A percentile compares a stretch with the other conserved stretches of the same genome.
phyloP scores from a whole-genome alignment of 1,140 invertebrate species.

The Drosophila funebris region DNA sequence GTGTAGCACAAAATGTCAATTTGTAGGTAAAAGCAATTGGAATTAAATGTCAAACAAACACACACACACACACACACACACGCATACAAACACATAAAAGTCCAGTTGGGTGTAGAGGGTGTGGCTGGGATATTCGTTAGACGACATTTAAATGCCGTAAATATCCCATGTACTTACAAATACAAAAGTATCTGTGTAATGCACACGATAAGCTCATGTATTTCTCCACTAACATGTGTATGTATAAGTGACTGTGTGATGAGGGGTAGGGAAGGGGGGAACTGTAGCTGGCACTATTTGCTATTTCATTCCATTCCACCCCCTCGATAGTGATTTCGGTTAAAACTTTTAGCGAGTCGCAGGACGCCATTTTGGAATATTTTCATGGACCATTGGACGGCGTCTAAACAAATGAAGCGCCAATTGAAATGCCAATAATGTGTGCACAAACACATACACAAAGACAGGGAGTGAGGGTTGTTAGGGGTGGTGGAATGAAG shows the following conservation, averaged over 20 bases:
- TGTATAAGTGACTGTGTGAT: not conserved
- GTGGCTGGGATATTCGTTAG: conserved; percentile 23
- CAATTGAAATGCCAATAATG: conserved; percentile 23
- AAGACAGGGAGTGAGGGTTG: conserved; percentile 1
- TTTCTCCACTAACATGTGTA: conserved; percentile 68
- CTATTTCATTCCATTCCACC: conserved; percentile 2
- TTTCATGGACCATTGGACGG: conserved; percentile 76
- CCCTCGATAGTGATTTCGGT: conserved; percentile 31
- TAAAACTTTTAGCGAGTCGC: conserved; percentile 48
- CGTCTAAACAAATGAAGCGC: conserved; percentile 71
- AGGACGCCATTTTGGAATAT: conserved; percentile 68
- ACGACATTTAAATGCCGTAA: conserved; percentile 68
- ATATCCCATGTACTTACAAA: conserved; percentile 60
- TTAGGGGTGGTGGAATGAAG: no score
- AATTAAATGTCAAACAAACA: conserved; percentile 73
- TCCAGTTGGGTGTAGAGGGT: not conserved
- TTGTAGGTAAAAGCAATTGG: conserved; percentile 78
- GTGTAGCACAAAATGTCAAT: conserved; percentile 67
- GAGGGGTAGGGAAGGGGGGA: not conserved
- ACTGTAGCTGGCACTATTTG: conserved; percentile 7
- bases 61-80: conserved; percentile 37
- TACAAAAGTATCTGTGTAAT: conserved; percentile 79
- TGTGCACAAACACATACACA: conserved; percentile 15
- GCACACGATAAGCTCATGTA: conserved; percentile 74
- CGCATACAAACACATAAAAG: not conserved